Percentiles rank a stretch among this genome's conserved stretches.
Evolutionary conservation across 2,113 vertebrate species (phyloP).

Genomic region (Arvicanthis niloticus): DNA sequence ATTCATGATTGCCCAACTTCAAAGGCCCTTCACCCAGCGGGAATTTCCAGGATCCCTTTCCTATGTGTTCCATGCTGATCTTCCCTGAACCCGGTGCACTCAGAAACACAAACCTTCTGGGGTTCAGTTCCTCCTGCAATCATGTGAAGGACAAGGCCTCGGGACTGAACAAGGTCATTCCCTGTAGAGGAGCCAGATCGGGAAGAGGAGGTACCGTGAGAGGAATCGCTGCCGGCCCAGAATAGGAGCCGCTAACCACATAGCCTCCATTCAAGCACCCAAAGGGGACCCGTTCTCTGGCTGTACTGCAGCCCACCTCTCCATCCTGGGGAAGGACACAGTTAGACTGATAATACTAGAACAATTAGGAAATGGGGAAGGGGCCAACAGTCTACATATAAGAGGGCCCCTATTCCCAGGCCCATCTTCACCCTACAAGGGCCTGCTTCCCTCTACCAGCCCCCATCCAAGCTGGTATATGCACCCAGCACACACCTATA

Average conservation of each 20-base stretch:
- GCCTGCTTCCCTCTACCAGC: background rate
- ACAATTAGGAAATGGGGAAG: accelerated
- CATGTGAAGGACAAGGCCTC: background rate
- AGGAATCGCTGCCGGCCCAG: background rate
- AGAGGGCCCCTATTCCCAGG: background rate
- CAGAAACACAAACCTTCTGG: background rate
- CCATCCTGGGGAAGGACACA: background rate
- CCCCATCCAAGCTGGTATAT: background rate
- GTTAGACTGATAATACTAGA: background rate
- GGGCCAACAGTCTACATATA: too few species aligned
- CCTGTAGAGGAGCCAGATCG: background rate
- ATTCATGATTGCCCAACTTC: background rate
- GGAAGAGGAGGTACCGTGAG: accelerated
- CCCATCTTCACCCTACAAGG: background rate
- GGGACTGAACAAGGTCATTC: background rate
- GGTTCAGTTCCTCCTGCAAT: background rate
- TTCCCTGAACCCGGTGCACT: background rate
- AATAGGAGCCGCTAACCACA: background rate
- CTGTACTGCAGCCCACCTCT: background rate
- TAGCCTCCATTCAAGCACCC: background rate
- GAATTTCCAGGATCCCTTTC: background rate
- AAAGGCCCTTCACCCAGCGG: background rate
- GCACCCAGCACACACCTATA: background rate
- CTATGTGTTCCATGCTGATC: background rate
- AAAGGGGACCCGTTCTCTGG: background rate